A percentile compares a stretch with the other conserved stretches of the same genome.
phyloP scores from a whole-genome alignment of 2,113 vertebrate genomes.

The Mormoops blainvillei region DNA sequence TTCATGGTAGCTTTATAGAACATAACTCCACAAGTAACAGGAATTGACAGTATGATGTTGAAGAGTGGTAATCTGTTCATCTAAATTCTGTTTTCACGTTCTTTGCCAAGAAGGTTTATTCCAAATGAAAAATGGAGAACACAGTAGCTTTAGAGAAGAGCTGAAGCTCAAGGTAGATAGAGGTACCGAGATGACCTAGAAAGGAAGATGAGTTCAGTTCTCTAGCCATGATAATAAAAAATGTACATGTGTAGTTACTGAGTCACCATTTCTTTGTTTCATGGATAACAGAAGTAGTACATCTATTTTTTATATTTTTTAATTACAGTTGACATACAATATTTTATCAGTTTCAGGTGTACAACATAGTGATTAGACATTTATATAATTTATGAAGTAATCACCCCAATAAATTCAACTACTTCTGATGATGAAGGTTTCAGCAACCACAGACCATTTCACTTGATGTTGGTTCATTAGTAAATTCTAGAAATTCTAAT shows the following conservation, averaged over 20 bases:
- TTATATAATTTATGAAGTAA: background rate
- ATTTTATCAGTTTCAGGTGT: background rate
- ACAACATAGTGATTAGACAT: background rate
- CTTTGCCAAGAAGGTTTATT: background rate
- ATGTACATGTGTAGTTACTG: background rate
- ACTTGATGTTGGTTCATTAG: background rate
- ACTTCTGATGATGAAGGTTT: background rate
- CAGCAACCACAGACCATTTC: background rate
- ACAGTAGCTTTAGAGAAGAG: background rate
- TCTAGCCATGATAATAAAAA: background rate
- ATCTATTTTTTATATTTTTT: background rate
- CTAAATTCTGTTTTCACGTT: background rate
- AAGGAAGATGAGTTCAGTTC: background rate
- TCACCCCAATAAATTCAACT: background rate
- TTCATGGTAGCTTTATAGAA: background rate
- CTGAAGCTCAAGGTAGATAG: background rate
- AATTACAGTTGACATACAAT: background rate
- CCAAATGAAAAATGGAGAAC: background rate
- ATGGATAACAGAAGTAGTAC: background rate
- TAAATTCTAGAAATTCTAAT: slow-evolving; percentile 7
- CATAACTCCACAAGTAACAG: background rate
- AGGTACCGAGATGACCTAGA: background rate
- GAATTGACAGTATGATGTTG: background rate
- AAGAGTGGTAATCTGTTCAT: background rate
- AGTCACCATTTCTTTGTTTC: background rate